Conservation (phyloP, 2,888 invertebrate genomes). For the Sarcophaga carnaria region DNA sequence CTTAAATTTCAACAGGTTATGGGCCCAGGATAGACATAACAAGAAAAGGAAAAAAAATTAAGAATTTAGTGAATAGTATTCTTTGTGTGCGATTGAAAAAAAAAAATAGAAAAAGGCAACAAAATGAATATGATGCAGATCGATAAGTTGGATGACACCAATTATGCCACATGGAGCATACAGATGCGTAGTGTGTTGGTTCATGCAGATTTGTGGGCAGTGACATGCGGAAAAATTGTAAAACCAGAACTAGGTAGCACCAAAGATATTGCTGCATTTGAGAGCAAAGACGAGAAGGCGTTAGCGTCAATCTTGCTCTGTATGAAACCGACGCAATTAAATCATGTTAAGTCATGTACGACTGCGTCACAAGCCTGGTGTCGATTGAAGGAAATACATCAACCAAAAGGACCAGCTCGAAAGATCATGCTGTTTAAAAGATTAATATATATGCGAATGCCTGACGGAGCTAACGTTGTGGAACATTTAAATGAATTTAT, state of each 20-base stretch:
- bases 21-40: no score
- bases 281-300: constrained; percentile 62
- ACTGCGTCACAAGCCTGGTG: constrained; percentile 18
- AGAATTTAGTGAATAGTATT: no score
- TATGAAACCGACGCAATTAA: constrained; percentile 52
- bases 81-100: no score
- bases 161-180: not conserved
- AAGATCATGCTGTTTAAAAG: not conserved
- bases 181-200: not conserved
- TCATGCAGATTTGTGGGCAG: not conserved
- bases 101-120: no score
- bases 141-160: not conserved
- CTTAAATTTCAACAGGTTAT: no score
- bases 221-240: not conserved
- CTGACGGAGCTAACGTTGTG: not conserved
- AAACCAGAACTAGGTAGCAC: not conserved
- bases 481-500: not conserved
- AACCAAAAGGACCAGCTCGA: no score
- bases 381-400: not conserved
- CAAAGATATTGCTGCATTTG: constrained; percentile 2
- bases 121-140: not conserved
- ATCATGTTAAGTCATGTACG: constrained; percentile 37
- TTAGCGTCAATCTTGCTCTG: constrained; percentile 60
- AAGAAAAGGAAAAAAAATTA: no score
- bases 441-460: not conserved